Conservation (phyloP, 2,888 invertebrate species). For the Latrodectus hesperus region DNA sequence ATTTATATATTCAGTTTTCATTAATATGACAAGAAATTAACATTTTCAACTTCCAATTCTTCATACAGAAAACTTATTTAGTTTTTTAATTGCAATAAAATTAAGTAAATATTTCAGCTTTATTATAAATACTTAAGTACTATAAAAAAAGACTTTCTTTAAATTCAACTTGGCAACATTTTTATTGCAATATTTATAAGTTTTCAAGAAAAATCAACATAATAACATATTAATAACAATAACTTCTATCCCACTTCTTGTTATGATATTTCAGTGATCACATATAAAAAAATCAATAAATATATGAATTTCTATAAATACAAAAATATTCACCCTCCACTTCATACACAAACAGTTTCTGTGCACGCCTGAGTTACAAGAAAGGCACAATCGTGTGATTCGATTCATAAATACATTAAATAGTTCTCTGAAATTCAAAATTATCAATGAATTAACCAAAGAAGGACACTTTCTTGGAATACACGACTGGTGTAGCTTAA, state of each 20-base stretch:
- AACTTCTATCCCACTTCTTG: background rate
- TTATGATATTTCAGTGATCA: background rate
- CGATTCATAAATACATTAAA: background rate
- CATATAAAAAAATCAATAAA: background rate
- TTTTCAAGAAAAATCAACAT: too few species aligned
- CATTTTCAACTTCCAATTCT: too few species aligned
- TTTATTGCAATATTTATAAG: too few species aligned
- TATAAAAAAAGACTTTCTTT: too few species aligned
- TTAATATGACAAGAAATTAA: too few species aligned
- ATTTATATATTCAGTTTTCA: too few species aligned
- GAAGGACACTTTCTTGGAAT: conserved; percentile 71
- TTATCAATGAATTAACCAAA: conserved; percentile 70
- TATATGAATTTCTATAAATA: conserved; percentile 6
- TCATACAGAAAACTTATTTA: too few species aligned
- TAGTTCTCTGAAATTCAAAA: background rate
- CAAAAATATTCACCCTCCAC: background rate
- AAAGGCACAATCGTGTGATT: conserved; percentile 44
- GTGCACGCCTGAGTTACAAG: background rate
- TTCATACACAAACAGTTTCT: background rate
- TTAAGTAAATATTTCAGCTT: too few species aligned
- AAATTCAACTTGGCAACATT: too few species aligned
- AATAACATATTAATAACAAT: background rate
- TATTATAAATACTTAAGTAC: too few species aligned
- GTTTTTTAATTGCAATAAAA: too few species aligned
- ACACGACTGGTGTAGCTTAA: conserved; percentile 66